A percentile compares a stretch with the other conserved stretches of the same genome.
Evolutionary conservation across 1,140 invertebrate genomes (phyloP).

Genomic region (Mercenaria mercenaria): DNA sequence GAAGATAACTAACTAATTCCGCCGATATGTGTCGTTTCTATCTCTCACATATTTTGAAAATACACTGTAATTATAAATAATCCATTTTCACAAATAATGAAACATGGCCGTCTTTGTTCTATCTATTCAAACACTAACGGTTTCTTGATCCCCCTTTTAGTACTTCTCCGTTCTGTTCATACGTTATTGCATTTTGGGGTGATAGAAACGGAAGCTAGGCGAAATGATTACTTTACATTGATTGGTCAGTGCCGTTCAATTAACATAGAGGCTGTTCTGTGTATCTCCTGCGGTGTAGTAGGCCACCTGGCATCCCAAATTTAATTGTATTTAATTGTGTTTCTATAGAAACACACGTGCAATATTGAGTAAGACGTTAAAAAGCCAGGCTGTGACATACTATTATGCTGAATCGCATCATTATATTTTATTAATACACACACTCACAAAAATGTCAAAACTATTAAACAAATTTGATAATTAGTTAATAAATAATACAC

Average conservation of each 20-base stretch:
- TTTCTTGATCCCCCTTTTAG: conserved; percentile 64
- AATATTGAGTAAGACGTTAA: too few species aligned
- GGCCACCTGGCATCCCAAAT: conserved; percentile 31
- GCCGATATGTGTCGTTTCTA: background rate
- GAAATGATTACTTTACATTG: conserved; percentile 45
- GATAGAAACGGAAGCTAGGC: conserved; percentile 40
- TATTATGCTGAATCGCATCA: too few species aligned
- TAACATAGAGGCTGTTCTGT: conserved; percentile 52
- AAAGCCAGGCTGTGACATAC: too few species aligned
- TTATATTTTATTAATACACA: too few species aligned
- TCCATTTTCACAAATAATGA: conserved; percentile 24
- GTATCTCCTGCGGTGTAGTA: conserved; percentile 13
- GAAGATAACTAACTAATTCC: background rate
- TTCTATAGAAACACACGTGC: conserved; percentile 37
- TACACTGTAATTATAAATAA: background rate
- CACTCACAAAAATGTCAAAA: too few species aligned
- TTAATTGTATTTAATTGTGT: conserved; percentile 6
- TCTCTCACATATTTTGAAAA: background rate
- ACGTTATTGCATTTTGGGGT: conserved; percentile 23
- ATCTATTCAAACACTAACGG: conserved; percentile 58
- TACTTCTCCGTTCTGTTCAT: background rate
- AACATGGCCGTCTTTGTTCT: conserved; percentile 71
- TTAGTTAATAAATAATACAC: too few species aligned
- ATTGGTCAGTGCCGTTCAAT: conserved; percentile 49
- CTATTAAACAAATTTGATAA: too few species aligned